Evolutionary conservation across 2,113 vertebrate genomes (phyloP).

Genomic region (Cepphus grylle): DNA sequence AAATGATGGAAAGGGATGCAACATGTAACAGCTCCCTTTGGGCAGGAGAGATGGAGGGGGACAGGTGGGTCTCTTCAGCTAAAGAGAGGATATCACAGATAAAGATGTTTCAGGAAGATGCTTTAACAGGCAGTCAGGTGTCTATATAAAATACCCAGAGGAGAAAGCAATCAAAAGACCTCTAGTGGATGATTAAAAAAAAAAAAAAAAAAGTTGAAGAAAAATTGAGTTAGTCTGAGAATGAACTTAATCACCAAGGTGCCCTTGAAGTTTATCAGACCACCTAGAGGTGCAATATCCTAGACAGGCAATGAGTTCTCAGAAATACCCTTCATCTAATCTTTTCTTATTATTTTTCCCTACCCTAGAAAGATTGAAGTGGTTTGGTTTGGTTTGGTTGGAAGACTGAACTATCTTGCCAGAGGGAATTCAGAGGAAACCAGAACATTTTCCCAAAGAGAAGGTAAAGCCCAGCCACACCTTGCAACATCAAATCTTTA

Average conservation of each 20-base stretch:
- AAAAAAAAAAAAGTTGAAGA: neutral
- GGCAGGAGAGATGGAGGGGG: neutral
- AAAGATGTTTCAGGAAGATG: neutral
- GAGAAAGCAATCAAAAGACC: constrained; percentile 29
- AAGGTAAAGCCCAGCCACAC: constrained; percentile 35
- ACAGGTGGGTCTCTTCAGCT: neutral
- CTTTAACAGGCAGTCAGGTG: neutral
- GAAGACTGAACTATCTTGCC: constrained; percentile 35
- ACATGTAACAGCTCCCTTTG: neutral
- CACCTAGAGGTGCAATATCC: constrained; percentile 52
- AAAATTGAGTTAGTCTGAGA: neutral
- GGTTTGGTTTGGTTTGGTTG: constrained; percentile 43
- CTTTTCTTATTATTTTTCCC: constrained; percentile 27
- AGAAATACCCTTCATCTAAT: constrained; percentile 51
- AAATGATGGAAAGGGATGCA: neutral
- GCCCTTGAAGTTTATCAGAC: constrained; percentile 51
- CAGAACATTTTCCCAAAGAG: constrained; percentile 15
- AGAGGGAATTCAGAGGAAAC: constrained; percentile 36
- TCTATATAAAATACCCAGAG: constrained; percentile 11
- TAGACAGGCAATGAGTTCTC: constrained; percentile 25
- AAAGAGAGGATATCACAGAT: neutral
- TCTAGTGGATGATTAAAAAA: neutral
- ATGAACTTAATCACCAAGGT: neutral
- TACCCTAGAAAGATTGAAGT: neutral
- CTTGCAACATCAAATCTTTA: constrained; percentile 52